Percentiles rank a stretch among this genome's conserved stretches.
These are phyloP conservation scores for Vulpes lagopus DNA, from an alignment of 2,113 vertebrate genomes.

Conservation along the genomic window DNA sequence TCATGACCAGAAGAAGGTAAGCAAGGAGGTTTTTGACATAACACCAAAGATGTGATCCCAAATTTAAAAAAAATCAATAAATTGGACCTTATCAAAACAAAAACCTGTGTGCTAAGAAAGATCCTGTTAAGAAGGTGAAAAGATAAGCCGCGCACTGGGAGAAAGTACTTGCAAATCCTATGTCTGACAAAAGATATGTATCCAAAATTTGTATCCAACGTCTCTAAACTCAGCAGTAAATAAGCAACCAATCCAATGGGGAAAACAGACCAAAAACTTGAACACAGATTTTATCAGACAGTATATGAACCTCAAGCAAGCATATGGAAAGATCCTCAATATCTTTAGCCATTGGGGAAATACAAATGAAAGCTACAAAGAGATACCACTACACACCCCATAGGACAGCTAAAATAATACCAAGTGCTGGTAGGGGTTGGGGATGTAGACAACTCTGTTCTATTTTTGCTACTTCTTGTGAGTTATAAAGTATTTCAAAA, in stretches of 20 bases:
- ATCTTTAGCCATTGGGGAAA: neutral
- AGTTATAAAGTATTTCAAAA: neutral
- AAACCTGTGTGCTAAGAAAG: neutral
- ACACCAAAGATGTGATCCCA: neutral
- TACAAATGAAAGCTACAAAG: neutral
- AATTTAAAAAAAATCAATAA: neutral
- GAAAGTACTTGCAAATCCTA: neutral
- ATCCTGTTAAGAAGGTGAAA: neutral
- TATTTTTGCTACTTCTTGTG: constrained; percentile 1
- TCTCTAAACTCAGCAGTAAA: neutral
- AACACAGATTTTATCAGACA: neutral
- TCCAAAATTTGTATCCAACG: neutral
- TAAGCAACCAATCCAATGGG: neutral
- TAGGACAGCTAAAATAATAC: neutral
- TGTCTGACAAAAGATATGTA: neutral
- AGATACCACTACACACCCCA: neutral
- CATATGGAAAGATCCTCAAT: neutral
- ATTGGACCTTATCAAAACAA: neutral
- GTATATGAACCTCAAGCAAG: neutral
- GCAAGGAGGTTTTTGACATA: neutral
- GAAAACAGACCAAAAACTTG: neutral
- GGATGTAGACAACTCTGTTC: neutral
- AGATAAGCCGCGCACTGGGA: neutral
- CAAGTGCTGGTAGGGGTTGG: neutral
- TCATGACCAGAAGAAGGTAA: neutral